These are phyloP conservation scores for Apteryx owenii DNA, from an alignment of 2,113 vertebrate genomes.

Conservation along the genomic window DNA sequence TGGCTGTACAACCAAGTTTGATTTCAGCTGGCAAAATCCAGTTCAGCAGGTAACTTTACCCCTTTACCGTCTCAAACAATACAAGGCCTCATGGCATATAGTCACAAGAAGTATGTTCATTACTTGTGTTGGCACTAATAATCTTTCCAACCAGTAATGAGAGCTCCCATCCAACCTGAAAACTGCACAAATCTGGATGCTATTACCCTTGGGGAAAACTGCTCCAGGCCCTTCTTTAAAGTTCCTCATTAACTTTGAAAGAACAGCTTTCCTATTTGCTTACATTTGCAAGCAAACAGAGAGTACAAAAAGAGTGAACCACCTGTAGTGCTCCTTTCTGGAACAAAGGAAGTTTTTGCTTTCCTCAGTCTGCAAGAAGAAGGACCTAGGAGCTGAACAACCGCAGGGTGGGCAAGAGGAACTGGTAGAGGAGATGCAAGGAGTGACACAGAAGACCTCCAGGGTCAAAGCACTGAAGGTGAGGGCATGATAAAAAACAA, in stretches of 20 bases:
- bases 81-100: not conserved
- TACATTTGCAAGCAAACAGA: slow-evolving; percentile 1
- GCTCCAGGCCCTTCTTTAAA: not conserved
- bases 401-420: not conserved
- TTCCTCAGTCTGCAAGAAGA: not conserved
- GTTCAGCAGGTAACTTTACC: not conserved
- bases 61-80: not conserved
- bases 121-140: not conserved
- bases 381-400: not conserved
- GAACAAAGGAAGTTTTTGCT: not conserved
- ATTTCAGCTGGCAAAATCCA: slow-evolving; percentile 11
- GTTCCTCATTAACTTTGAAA: not conserved
- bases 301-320: not conserved
- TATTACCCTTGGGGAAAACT: not conserved
- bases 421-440: not conserved
- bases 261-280: not conserved
- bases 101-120: not conserved
- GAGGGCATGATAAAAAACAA: not conserved
- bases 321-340: not conserved
- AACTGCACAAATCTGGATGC: not conserved
- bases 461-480: not conserved
- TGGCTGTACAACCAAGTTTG: not conserved
- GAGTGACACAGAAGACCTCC: not conserved
- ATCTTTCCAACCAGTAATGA: not conserved
- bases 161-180: not conserved